A percentile compares a stretch with the other conserved stretches of the same genome.
Conservation (phyloP, 2,113 vertebrate species). For the Boulengeromyrus knoepffleri region DNA sequence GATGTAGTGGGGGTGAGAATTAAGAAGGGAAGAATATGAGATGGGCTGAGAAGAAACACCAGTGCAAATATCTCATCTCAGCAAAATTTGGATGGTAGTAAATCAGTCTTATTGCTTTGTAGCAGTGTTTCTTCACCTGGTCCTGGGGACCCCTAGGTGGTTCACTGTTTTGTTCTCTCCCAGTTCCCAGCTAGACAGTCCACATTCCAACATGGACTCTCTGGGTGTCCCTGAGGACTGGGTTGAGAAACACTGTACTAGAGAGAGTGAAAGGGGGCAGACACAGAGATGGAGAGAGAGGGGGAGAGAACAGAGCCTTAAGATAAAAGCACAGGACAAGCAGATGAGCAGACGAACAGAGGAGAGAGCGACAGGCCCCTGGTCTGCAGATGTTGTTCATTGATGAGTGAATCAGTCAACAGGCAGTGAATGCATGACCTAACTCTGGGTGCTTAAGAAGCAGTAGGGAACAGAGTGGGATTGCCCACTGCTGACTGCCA, state of each 20-base stretch:
- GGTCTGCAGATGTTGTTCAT: neutral
- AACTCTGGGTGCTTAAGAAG: constrained; percentile 50
- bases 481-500: constrained; percentile 61
- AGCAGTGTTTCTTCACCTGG: neutral
- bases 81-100: neutral
- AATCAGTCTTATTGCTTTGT: neutral
- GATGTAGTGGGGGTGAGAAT: neutral
- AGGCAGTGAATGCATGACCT: constrained; percentile 60
- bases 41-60: neutral
- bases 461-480: constrained; percentile 50
- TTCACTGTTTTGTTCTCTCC: neutral
- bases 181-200: neutral
- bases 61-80: neutral
- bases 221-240: neutral
- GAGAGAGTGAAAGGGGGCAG: neutral
- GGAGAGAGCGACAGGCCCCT: neutral
- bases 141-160: neutral
- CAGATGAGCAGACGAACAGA: neutral
- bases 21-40: neutral
- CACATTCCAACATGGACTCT: neutral
- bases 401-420: constrained; percentile 53
- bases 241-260: neutral
- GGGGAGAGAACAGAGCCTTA: neutral
- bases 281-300: neutral
- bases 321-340: neutral